These are phyloP conservation scores for Dasysyrphus tricinctus DNA, from an alignment of 2,888 invertebrate species.

Conservation along the genomic window DNA sequence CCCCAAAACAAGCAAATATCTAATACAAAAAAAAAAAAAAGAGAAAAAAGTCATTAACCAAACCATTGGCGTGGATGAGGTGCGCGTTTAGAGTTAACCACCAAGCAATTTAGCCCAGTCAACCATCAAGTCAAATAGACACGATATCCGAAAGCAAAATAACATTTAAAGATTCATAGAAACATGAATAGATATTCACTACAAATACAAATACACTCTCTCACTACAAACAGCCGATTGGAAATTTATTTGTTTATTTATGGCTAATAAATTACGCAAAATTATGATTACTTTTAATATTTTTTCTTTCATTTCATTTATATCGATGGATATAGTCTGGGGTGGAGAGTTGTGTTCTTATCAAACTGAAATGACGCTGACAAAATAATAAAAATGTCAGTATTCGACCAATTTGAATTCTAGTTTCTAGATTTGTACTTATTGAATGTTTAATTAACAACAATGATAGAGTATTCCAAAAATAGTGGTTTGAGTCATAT, in stretches of 20 bases:
- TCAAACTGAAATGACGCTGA: too few relatives aligned
- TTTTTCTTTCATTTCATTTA: slow-evolving; percentile 32
- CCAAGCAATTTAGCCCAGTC: slow-evolving; percentile 61
- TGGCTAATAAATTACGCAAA: slow-evolving; percentile 70
- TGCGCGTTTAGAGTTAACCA: slow-evolving; percentile 61
- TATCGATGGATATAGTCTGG: slow-evolving; percentile 20
- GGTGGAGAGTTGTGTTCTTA: too few relatives aligned
- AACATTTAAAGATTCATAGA: slow-evolving; percentile 30
- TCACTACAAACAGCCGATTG: slow-evolving; percentile 37
- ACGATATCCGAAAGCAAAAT: slow-evolving; percentile 51
- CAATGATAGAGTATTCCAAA: too few relatives aligned
- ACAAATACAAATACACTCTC: neutral
- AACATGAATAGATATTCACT: neutral
- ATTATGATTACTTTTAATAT: slow-evolving; percentile 54
- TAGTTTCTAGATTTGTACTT: too few relatives aligned
- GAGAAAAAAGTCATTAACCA: slow-evolving; percentile 61
- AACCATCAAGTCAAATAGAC: slow-evolving; percentile 59
- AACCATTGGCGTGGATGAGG: slow-evolving; percentile 40
- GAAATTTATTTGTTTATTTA: slow-evolving; percentile 72
- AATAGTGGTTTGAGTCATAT: too few relatives aligned
- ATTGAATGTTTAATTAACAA: too few relatives aligned
- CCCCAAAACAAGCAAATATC: slow-evolving; percentile 30
- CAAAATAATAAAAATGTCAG: too few relatives aligned
- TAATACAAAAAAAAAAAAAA: slow-evolving; percentile 15
- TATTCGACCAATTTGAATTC: too few relatives aligned